Conservation (phyloP, 2,888 invertebrate species). For the Myopa testacea region DNA sequence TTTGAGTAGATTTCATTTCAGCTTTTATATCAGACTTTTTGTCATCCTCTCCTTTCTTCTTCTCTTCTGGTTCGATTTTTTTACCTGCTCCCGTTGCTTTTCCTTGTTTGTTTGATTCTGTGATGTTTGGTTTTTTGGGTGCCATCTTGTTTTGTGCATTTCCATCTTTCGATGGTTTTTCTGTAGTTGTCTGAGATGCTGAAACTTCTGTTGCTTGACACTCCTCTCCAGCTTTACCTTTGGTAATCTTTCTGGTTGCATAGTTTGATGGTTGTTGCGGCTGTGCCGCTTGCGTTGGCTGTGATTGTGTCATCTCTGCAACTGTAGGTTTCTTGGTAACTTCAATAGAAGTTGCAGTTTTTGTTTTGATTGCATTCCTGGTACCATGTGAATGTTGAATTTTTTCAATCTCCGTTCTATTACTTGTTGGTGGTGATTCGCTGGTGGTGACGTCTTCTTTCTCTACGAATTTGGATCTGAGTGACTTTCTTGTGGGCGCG, state of each 20-base stretch:
- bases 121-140: background rate
- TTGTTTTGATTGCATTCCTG: conserved; percentile 13
- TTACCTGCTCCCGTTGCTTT: background rate
- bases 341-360: background rate
- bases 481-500: background rate
- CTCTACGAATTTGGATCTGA: background rate
- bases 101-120: background rate
- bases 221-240: background rate
- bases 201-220: background rate
- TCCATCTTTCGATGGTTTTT: background rate
- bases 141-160: background rate
- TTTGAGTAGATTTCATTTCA: background rate
- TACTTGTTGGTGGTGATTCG: background rate
- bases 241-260: background rate
- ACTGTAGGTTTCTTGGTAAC: no score
- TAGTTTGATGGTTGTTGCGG: background rate
- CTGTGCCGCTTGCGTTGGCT: background rate
- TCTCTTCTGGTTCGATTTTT: background rate
- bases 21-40: background rate
- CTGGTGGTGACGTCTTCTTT: background rate
- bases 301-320: background rate
- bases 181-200: background rate
- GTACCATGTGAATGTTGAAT: conserved; percentile 12
- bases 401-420: background rate
- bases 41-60: background rate